A percentile compares a stretch with the other conserved stretches of the same genome.
These are phyloP conservation scores for Heliothis subflexa DNA, from an alignment of 1,140 invertebrate species.

Conservation along the genomic window DNA sequence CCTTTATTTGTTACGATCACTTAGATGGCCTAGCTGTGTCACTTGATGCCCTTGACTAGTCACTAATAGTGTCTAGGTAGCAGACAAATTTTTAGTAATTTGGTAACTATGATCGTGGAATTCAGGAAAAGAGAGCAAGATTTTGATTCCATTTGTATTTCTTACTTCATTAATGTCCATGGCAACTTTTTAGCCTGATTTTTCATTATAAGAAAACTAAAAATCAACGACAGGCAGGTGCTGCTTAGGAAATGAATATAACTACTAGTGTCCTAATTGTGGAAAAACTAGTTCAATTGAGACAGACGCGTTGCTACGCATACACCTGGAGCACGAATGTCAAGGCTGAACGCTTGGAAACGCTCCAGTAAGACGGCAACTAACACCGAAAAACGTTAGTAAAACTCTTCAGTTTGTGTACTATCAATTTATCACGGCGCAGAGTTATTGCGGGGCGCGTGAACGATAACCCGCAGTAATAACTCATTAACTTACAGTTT, in stretches of 20 bases:
- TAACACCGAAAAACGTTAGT: slow-evolving; percentile 45
- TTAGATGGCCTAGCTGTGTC: slow-evolving; percentile 17
- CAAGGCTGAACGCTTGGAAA: slow-evolving; percentile 82
- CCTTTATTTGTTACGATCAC: slow-evolving; percentile 51
- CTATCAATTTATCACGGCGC: slow-evolving; percentile 26
- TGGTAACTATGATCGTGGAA: not conserved
- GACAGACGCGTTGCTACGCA: slow-evolving; percentile 64
- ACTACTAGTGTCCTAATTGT: slow-evolving; percentile 17
- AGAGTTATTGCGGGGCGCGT: slow-evolving; percentile 4
- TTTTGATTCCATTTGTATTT: not conserved
- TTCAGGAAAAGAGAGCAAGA: no score
- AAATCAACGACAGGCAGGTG: slow-evolving; percentile 7
- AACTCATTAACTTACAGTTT: slow-evolving; percentile 38
- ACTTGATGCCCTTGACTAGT: slow-evolving; percentile 51
- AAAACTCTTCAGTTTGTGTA: slow-evolving; percentile 13
- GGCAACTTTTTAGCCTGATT: no score
- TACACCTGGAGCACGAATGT: slow-evolving; percentile 83
- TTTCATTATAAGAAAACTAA: not conserved
- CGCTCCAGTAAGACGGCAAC: slow-evolving; percentile 70
- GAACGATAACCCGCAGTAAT: slow-evolving; percentile 39
- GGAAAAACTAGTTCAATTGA: slow-evolving; percentile 75
- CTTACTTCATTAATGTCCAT: not conserved
- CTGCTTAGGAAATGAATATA: slow-evolving; percentile 21
- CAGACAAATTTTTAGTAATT: not conserved
- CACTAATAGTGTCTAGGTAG: not conserved